A percentile compares a stretch with the other conserved stretches of the same genome.
Evolutionary conservation across 2,113 vertebrate genomes (phyloP).

Genomic region (Elachura formosa): DNA sequence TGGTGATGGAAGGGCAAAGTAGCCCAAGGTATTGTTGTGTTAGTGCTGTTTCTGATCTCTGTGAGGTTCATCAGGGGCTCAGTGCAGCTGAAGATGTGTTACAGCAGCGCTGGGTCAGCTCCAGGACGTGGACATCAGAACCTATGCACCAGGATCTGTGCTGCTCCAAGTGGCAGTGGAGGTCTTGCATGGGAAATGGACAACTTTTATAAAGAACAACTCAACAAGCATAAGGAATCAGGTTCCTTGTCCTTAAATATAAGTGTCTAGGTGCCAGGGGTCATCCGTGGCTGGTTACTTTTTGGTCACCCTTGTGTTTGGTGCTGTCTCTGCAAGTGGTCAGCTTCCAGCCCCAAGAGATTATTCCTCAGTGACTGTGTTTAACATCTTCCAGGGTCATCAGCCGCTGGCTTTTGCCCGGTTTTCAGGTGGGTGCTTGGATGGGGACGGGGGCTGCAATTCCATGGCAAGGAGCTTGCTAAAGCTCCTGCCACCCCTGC

Average conservation of each 20-base stretch:
- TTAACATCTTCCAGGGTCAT: rapidly evolving
- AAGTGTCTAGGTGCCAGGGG: too few relatives aligned
- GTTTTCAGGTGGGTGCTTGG: neutral
- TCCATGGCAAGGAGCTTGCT: rapidly evolving
- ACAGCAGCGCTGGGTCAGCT: neutral
- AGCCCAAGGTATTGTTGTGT: neutral
- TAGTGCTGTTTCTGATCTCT: neutral
- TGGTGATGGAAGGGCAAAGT: neutral
- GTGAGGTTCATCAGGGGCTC: neutral
- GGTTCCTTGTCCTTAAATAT: neutral
- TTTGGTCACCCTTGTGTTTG: rapidly evolving
- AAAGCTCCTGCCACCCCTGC: neutral
- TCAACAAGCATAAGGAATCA: neutral
- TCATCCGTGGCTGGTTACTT: neutral
- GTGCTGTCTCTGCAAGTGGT: neutral
- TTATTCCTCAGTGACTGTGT: neutral
- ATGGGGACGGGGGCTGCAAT: neutral
- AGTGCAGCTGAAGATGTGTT: neutral
- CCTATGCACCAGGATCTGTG: too few relatives aligned
- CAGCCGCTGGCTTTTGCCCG: rapidly evolving
- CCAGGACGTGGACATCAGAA: neutral
- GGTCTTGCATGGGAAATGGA: neutral
- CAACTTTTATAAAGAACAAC: neutral
- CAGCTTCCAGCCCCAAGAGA: neutral
- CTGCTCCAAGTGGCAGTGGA: neutral